phyloP scores from a whole-genome alignment of 2,888 invertebrate genomes.

The Drosophila dives region DNA sequence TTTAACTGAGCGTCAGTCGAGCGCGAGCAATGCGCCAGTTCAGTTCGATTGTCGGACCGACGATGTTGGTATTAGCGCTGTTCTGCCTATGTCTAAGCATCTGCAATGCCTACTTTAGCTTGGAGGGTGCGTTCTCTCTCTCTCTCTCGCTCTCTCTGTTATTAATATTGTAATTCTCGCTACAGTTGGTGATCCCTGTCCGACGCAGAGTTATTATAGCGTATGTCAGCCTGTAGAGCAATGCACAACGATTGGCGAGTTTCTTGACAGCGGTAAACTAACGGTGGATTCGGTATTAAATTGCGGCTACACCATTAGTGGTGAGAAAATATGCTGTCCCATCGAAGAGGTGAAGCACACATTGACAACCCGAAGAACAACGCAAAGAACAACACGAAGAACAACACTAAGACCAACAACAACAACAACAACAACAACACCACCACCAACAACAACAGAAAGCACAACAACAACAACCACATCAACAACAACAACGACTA shows the following conservation, averaged over 20 bases:
- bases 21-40: conserved; percentile 40
- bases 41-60: conserved; percentile 40
- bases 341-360: not conserved
- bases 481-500: conserved; percentile 12
- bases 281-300: conserved; percentile 20
- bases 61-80: conserved; percentile 30
- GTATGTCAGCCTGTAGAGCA: conserved; percentile 47
- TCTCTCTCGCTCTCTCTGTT: too few species aligned
- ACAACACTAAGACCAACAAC: conserved; percentile 7
- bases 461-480: conserved; percentile 6
- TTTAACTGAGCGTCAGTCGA: conserved; percentile 37
- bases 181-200: conserved; percentile 67
- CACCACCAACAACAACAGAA: not conserved
- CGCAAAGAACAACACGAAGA: not conserved
- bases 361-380: not conserved
- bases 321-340: conserved; percentile 67
- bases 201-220: conserved; percentile 56
- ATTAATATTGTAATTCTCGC: too few species aligned
- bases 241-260: conserved; percentile 40
- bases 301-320: conserved; percentile 53
- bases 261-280: conserved; percentile 35
- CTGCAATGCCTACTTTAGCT: conserved; percentile 42
- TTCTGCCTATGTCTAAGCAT: conserved; percentile 27
- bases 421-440: not conserved
- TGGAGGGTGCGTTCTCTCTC: conserved; percentile 53